Conservation (phyloP, 2,888 invertebrate species). For the Trypoxylon attenuatum region DNA sequence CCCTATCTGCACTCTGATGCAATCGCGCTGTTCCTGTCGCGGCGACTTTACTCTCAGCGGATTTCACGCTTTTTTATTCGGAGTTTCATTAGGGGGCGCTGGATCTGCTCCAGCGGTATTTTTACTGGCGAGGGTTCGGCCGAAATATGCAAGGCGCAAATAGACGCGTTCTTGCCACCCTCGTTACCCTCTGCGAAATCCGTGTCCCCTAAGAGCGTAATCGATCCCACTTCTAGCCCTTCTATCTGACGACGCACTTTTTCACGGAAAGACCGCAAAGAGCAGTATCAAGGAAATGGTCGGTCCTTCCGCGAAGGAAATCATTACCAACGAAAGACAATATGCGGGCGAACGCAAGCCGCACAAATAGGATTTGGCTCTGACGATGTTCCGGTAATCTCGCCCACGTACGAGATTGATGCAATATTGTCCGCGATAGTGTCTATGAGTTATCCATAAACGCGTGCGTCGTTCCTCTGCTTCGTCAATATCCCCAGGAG, state of each 20-base stretch:
- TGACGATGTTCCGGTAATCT: conserved; percentile 45
- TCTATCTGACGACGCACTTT: conserved; percentile 19
- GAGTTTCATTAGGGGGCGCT: neutral
- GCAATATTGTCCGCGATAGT: conserved; percentile 53
- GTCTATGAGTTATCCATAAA: too few species aligned
- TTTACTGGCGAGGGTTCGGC: neutral
- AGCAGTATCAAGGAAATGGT: conserved; percentile 23
- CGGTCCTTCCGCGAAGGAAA: conserved; percentile 41
- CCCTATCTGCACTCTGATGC: too few species aligned
- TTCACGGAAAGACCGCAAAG: conserved; percentile 39
- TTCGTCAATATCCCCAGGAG: conserved; percentile 21
- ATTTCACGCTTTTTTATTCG: neutral
- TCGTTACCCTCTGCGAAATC: neutral
- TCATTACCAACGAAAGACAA: conserved; percentile 24
- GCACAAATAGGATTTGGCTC: conserved; percentile 24
- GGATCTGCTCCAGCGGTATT: neutral
- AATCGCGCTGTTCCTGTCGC: too few species aligned
- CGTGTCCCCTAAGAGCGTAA: conserved; percentile 7
- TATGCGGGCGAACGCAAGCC: conserved; percentile 17
- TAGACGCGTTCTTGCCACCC: neutral
- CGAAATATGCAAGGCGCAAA: conserved; percentile 5
- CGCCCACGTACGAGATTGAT: conserved; percentile 48
- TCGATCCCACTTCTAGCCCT: conserved; percentile 12
- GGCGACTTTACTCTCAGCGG: too few species aligned
- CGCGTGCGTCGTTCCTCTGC: conserved; percentile 34